Evolutionary conservation across 2,113 vertebrate genomes (phyloP), one percentile per base, ranked within the genome.

Genomic region (Bufo gargarizans): DNA sequence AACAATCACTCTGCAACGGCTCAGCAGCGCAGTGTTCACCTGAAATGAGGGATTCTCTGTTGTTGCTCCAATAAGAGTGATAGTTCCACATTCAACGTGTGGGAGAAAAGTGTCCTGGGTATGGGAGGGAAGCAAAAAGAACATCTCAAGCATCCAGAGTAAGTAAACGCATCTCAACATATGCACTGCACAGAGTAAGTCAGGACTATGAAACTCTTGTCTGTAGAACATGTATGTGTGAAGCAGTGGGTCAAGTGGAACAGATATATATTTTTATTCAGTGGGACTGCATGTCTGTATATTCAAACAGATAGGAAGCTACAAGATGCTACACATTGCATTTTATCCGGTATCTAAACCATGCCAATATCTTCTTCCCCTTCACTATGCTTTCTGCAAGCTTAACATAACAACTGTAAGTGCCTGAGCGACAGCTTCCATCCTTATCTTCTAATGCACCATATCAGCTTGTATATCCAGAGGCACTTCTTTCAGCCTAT

Each of bases 11-110:
- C 96, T 94, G 90, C 98, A 99, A 0, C 98, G 96, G 93, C 98
- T 99, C 89, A 99, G 94, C 61, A 99, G 94, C 22, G 98, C 98
- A 0, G 96, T 94, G 0, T 99, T 99, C 89, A 99, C 97, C 93
- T 99, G 98, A 93, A 99, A 99, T 89, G 98, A 99, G 65, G 98
- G 98, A 92, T 99, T 99, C 92, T 99, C 98, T 0, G 98, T 99
- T 80, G 98, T 99, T 0, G 98, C 98, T 65, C 98, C 98, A 49
- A 99, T 98, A 93, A 99, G 95, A 9, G 97, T 99, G 88, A 99
- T 92, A 0, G 97, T 99, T 83, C 98, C 98, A 45, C 97, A 97
- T 91, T 99, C 98, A 19, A 99, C 97, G 90, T 99, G 98, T 92
- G 98, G 98, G 90, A 96, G 95, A 90, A 97, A 96, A 67, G 96